Base-by-base conservation (phyloP, 1,140 invertebrate genomes). In the Meloidogyne hapla region DNA sequence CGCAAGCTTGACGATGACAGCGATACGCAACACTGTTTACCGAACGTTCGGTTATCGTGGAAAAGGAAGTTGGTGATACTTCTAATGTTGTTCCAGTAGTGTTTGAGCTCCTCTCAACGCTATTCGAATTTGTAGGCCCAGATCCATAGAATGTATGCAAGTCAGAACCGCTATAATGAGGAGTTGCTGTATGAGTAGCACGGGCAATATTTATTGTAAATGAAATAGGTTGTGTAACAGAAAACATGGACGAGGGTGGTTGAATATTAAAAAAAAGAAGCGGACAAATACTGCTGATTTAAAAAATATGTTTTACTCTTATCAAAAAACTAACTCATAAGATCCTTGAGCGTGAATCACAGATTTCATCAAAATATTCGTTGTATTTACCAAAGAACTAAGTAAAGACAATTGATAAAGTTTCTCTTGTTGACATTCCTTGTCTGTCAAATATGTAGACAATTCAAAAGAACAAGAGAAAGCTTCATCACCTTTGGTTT, bases 1-100 rank as follows among this genome's bases (percentile, higher is more conserved):
- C 79, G 2, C 33, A n/a, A 15, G 83, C 21, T 33, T 83, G 81
- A 25, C 66, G 68, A 21, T 69, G 45, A 33, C 33, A 72, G 1
- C 79, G 77, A 18, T 62, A 73, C 13, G 65, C 62, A 63, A 82
- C 18, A 6, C 79, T 28, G 40, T 76, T 42, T 15, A 56, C 21
- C 1, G 80, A 79, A 18, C 79, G 68, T 21, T 76, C 68, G 1
- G 67, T 21, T 13, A 69, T 0, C 15, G 67, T 12, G 0, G 21
- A 40, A 12, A 18, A 13, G 3, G 67, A 40, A 26, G 10, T 25
- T 3, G 67, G 23, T 40, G 26, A 0, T 10, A 15, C 18, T 33
- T 40, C 67, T 40, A 26, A 23, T 12, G 15, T 69, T 13, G 67
- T 69, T 21, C 67, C 67, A 23, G 21, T 26, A 69, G 28, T 67